Base-by-base conservation (phyloP, 1,140 invertebrate genomes). In the Aphelenchoides fujianensis region DNA sequence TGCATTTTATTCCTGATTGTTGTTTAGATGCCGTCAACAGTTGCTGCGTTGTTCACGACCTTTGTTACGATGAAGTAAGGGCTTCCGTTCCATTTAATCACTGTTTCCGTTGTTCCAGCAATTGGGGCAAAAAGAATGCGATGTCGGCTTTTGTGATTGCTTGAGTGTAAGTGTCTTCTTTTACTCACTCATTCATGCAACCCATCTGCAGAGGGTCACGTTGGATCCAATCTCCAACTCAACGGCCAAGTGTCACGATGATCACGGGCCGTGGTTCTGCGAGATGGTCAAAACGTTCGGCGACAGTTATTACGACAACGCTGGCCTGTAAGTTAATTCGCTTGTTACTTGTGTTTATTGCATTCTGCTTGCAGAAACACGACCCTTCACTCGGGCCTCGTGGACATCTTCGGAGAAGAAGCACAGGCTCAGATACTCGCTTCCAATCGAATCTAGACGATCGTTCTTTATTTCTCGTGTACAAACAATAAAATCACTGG, bases 231-330 rank as follows among this genome's bases (percentile, higher is more conserved):
- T 19, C 7, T 5, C 19, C 5, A 59, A 59, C 23, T 7, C 55
- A 59, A 19, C 55, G 7, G 5, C 55, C 28, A 59, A 59, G 23
- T 59, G 55, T 59, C 55, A 59, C 19, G 19, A 59, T 7, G 55
- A 59, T 5, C 55, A 59, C 34, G 19, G 55, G 12, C 55, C 23
- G 28, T 59, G 55, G 55, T 59, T 59, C 34, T 59, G 55, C 34
- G 55, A 59, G 19, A 59, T 59, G 55, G 55, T 59, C 23, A 59
- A 59, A 23, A 32, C 55, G 12, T 59, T 59, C 19, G 55, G 55
- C 28, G 55, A 59, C 23, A 7, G 5, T 7, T 59, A 59, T 32
- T 59, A 59, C 19, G 55, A 59, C 12, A 59, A 59, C 34, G 55
- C 55, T 59, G 55, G 55, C 28, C 23, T 59, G 55, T 59, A 59